Conservation (phyloP, 2,797 vertebrate genomes). For the Monodelphis domestica region DNA sequence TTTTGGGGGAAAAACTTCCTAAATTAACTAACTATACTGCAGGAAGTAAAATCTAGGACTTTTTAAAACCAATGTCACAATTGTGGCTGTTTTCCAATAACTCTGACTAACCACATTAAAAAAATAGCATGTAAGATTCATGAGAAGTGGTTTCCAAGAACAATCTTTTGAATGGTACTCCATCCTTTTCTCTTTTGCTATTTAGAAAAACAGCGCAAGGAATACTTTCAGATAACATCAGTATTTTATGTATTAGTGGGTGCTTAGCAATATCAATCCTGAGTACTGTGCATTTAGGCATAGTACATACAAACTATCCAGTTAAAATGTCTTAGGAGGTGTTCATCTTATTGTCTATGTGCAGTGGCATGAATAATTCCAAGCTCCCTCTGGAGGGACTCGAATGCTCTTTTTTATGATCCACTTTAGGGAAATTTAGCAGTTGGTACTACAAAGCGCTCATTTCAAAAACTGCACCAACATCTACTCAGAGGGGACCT, state of each 20-base stretch:
- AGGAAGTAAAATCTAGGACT: neutral
- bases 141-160: neutral
- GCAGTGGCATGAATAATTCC: conserved; percentile 12
- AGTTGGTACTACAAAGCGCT: conserved; percentile 35
- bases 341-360: conserved; percentile 7
- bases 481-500: neutral
- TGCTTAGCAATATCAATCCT: neutral
- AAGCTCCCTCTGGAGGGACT: conserved; percentile 47
- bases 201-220: neutral
- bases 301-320: neutral
- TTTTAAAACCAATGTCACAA: neutral
- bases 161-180: neutral
- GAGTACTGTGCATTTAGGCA: neutral
- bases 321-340: conserved; percentile 12
- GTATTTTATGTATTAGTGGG: neutral
- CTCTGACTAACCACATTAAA: neutral
- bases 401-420: conserved; percentile 25
- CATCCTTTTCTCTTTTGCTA: neutral
- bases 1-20: neutral
- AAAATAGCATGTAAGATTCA: neutral
- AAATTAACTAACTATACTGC: neutral
- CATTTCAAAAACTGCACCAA: neutral
- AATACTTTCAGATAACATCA: neutral
- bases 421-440: conserved; percentile 30
- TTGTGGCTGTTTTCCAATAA: neutral